Evolutionary conservation across 2,113 vertebrate species (phyloP).

Genomic region (Semnornis frantzii): DNA sequence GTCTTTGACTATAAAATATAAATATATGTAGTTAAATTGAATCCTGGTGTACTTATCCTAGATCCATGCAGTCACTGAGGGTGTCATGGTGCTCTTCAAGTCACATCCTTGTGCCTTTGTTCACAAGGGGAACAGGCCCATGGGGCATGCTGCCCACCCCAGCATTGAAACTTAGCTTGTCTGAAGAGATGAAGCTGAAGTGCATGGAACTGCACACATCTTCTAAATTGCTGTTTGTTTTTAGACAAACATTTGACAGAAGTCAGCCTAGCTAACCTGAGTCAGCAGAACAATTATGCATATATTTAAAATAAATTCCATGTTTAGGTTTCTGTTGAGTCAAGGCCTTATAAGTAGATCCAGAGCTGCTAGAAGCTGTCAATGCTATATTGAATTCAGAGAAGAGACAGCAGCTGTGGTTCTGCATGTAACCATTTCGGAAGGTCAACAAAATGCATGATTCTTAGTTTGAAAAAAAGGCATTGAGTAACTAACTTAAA

Average conservation of each 20-base stretch:
- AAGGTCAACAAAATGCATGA: slow-evolving; percentile 4
- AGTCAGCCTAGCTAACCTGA: neutral
- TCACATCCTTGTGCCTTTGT: neutral
- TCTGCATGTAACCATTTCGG: neutral
- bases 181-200: neutral
- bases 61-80: neutral
- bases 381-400: neutral
- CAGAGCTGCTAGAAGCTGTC: slow-evolving; percentile 2
- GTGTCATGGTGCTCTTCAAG: neutral
- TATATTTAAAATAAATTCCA: slow-evolving; percentile 6
- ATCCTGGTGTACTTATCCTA: neutral
- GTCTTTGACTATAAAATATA: neutral
- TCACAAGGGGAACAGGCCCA: neutral
- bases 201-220: neutral
- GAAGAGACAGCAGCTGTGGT: slow-evolving; percentile 15
- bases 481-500: neutral
- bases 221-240: slow-evolving; percentile 22
- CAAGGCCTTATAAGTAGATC: neutral
- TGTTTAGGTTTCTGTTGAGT: slow-evolving; percentile 29
- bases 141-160: neutral
- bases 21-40: neutral
- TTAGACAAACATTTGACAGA: neutral
- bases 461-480: neutral
- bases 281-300: slow-evolving; percentile 22
- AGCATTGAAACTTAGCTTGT: neutral